These are phyloP conservation scores for Anoplophora glabripennis DNA, from an alignment of 1,140 invertebrate species.

Conservation along the genomic window DNA sequence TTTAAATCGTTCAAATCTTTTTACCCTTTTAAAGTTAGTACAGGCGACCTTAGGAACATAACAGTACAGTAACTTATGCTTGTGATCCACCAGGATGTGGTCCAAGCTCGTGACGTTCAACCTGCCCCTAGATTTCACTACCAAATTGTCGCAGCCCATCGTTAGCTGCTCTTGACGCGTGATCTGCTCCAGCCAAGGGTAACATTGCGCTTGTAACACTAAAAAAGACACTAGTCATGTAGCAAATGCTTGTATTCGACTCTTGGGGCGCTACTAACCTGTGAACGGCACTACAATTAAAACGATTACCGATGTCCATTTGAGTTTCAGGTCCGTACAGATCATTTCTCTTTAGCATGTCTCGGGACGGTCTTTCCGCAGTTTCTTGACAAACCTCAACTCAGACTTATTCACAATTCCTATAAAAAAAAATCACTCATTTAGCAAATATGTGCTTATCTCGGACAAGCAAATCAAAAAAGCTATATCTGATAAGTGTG, in stretches of 20 bases:
- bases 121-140: constrained; percentile 38
- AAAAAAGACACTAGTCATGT: constrained; percentile 9
- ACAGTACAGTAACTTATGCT: constrained; percentile 82
- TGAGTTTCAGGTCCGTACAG: constrained; percentile 16
- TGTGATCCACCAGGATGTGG: constrained; percentile 77
- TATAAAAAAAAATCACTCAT: neutral
- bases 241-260: neutral
- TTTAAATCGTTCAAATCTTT: neutral
- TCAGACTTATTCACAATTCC: constrained; percentile 40
- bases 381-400: constrained; percentile 63
- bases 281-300: constrained; percentile 15
- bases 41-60: constrained; percentile 96
- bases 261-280: constrained; percentile 8
- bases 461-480: no score
- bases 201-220: constrained; percentile 18
- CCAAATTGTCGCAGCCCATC: constrained; percentile 60
- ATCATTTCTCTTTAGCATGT: constrained; percentile 28
- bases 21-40: constrained; percentile 85
- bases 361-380: constrained; percentile 37
- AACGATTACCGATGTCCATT: constrained; percentile 2
- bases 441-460: neutral
- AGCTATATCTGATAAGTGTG: no score
- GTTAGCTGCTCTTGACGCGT: constrained; percentile 66
- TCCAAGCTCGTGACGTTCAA: constrained; percentile 58
- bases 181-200: constrained; percentile 50